phyloP scores from a whole-genome alignment of 2,113 vertebrate species.

The Glareola pratincola region DNA sequence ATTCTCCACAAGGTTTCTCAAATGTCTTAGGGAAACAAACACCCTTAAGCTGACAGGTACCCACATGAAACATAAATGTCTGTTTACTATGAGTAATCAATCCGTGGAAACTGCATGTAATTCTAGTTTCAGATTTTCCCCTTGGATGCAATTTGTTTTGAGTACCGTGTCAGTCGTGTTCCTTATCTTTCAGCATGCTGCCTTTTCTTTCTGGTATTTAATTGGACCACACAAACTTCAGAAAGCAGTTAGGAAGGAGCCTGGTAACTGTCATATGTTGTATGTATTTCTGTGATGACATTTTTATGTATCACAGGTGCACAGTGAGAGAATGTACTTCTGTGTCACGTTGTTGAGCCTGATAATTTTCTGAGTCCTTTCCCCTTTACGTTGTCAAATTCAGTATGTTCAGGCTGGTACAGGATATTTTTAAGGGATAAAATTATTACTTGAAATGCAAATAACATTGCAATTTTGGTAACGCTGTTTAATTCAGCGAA shows the following conservation, averaged over 20 bases:
- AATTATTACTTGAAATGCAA: not conserved
- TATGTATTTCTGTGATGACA: not conserved
- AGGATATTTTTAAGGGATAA: not conserved
- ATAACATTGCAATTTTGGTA: not conserved
- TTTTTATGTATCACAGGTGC: not conserved
- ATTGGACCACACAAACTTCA: not conserved
- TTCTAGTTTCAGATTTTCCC: not conserved
- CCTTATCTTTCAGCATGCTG: not conserved
- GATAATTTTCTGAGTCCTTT: not conserved
- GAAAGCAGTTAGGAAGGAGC: not conserved
- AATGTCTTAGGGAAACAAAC: not conserved
- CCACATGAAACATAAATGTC: not conserved
- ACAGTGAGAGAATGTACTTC: not conserved
- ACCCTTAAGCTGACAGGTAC: not conserved
- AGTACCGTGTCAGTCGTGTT: not conserved
- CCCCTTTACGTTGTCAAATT: not conserved
- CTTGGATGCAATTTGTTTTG: not conserved
- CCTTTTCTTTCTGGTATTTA: not conserved
- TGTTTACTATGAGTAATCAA: not conserved
- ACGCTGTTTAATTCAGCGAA: not conserved
- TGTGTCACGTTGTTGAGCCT: not conserved
- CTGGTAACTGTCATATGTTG: not conserved
- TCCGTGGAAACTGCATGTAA: not conserved
- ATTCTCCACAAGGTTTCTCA: not conserved
- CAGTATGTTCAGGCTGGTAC: not conserved